A percentile compares a stretch with the other conserved stretches of the same genome.
Conservation (phyloP, 2,113 vertebrate genomes). For the Ellobius talpinus region DNA sequence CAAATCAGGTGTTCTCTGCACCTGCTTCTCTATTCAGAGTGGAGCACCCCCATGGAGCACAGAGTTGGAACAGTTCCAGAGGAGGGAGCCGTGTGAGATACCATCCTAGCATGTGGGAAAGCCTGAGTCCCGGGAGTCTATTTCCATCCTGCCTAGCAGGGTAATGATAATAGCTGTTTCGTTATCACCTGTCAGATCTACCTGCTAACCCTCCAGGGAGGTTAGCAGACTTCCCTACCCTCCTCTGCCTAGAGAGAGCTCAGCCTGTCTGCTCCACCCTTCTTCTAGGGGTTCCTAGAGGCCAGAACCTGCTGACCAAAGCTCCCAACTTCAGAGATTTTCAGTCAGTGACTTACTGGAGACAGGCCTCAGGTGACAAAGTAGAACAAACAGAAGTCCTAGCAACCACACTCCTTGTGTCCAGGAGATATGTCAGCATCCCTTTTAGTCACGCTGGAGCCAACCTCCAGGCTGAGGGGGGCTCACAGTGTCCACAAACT, state of each 20-base stretch:
- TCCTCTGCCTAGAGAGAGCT: not conserved
- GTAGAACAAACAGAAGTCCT: not conserved
- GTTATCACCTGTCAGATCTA: slow-evolving; percentile 22
- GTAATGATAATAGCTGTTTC: slow-evolving; percentile 56
- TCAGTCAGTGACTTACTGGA: not conserved
- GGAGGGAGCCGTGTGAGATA: not conserved
- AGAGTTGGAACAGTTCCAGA: not conserved
- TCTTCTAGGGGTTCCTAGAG: not conserved
- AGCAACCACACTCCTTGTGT: not conserved
- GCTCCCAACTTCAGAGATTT: not conserved
- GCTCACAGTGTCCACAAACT: not conserved
- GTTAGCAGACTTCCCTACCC: not conserved
- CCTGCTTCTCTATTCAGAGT: not conserved
- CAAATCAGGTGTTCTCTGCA: not conserved
- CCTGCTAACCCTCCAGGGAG: slow-evolving; percentile 26
- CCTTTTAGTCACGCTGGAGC: no score
- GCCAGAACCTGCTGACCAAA: not conserved
- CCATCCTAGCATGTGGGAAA: not conserved
- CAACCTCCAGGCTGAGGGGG: not conserved
- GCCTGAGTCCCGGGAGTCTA: slow-evolving; percentile 26
- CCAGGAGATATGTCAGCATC: not conserved
- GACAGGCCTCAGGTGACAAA: not conserved
- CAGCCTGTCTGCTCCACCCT: not conserved
- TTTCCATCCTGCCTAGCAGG: not conserved
- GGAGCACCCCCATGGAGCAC: not conserved